Evolutionary conservation across 2,113 vertebrate genomes (phyloP), one percentile per base, ranked within the genome.

Genomic region (Phalacrocorax aristotelis): DNA sequence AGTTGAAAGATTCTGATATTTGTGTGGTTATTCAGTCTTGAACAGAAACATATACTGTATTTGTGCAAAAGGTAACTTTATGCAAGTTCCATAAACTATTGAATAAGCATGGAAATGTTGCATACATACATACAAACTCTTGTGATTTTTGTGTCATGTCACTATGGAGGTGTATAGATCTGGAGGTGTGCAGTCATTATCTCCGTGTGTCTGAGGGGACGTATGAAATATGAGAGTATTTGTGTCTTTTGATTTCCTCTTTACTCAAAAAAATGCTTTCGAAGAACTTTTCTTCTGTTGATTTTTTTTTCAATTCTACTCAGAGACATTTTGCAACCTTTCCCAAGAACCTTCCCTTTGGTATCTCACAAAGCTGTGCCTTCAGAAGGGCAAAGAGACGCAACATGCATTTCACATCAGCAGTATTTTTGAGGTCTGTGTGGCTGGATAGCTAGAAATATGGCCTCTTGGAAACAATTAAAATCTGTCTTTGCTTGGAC

Each of bases 131-230:
- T 23, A 20, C 69, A 19, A 30, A 54, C 1, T 49, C 11, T 7
- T 78, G 13, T 48, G 19, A 30, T 25, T 61, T 68, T 81, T 68
- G 10, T 58, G 9, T 30, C 14, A 21, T 44, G 13, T 74, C 4
- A 2, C 16, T 48, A 8, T 40, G 51, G 42, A 51, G 7, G 7
- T 74, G 1, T 44, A 15, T 14, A 74, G 27, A 51, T 40, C 7
- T 40, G 23, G 34, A 60, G 2, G 9, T 26, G 10, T 34, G 11
- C 5, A 40, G 74, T 93, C 0, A 0, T 51, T 78, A 22, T 27
- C 23, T 49, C 23, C 46, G 5, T 42, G 42, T 15, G 13, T 55
- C 68, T 83, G 46, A 84, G 32, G 10, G 13, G 3, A 15, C 1
- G 1, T 51, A 42, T 75, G 5, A 83, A 29, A 66, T n/a, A 51